Base-by-base conservation (phyloP, 2,797 vertebrate species). In the Xenops minutus region DNA sequence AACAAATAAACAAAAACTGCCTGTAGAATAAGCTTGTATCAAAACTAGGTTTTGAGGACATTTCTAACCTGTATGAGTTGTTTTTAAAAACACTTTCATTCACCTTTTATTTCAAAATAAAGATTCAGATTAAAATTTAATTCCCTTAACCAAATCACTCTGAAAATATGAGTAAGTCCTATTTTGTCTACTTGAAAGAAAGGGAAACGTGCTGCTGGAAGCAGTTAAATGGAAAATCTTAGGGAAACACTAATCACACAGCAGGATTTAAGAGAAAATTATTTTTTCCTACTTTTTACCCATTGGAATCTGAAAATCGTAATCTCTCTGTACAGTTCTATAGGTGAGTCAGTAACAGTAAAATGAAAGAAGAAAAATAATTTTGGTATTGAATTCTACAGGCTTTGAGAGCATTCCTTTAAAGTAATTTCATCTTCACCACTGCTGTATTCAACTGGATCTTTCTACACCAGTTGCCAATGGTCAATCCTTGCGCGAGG, bases 51-150 rank as follows among this genome's bases (percentile, higher is more conserved):
- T 39, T 55, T 46, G 7, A 83, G 77, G 27, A 7, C 72, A 59
- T 66, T 85, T 89, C 46, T 81, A 66, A 54, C 4, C 3, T 7
- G 34, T 18, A 34, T 1, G 2, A 23, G 29, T 5, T 1, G 0
- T 2, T 12, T 1, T 68, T 32, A 44, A 23, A 1, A 73, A 37
- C 7, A 44, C 5, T 63, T 82, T 12, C 0, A 22, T 58, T 80
- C 0, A 2, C 54, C 7, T 80, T 67, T 84, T 68, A 48, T 86
- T 86, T 90, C 51, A 37, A 54, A 54, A 32, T 54, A 32, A 75
- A 16, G 5, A 37, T 81, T 89, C 15, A 24, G 21, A 46, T 52
- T 56, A 55, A 66, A 66, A 84, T 78, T 37, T 34, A 7, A 30
- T 92, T 86, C 17, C 34, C 6, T 52, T 92, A 69, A 56, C 21